phyloP scores from a whole-genome alignment of 1,140 invertebrate species.

The Caenorhabditis briggsae region DNA sequence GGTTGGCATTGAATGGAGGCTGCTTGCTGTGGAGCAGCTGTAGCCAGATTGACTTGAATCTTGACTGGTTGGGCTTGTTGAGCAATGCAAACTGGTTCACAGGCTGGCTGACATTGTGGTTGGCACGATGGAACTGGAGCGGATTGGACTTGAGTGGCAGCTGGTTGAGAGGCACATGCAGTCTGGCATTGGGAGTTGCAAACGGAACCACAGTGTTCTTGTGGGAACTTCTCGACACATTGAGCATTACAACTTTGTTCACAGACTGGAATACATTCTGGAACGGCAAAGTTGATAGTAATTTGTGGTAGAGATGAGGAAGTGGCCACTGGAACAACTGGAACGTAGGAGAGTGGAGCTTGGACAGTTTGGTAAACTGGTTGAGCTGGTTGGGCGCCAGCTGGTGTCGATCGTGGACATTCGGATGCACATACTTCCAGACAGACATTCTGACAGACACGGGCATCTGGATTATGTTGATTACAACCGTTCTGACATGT shows the following conservation, averaged over 20 bases:
- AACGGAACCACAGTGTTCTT: conserved; percentile 56
- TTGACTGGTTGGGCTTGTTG: conserved; percentile 33
- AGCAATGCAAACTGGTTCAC: conserved; percentile 48
- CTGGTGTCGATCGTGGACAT: not conserved
- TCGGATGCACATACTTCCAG: conserved; percentile 42
- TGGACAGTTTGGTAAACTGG: conserved; percentile 45
- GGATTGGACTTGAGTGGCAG: not conserved
- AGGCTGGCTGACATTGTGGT: conserved; percentile 55
- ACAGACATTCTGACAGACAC: conserved; percentile 44
- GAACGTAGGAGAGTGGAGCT: conserved; percentile 35
- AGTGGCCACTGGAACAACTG: conserved; percentile 23
- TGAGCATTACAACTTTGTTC: conserved; percentile 59
- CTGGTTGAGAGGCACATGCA: conserved; percentile 23
- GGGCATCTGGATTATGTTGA: conserved; percentile 35
- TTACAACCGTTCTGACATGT: conserved; percentile 28
- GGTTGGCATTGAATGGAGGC: conserved; percentile 38
- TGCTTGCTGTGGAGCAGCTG: not conserved
- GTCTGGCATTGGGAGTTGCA: conserved; percentile 42
- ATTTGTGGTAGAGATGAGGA: conserved; percentile 37
- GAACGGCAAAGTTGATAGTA: conserved; percentile 58
- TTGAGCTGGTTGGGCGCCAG: not conserved
- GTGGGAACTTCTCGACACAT: conserved; percentile 56
- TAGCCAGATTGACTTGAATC: conserved; percentile 29
- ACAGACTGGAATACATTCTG: conserved; percentile 60
- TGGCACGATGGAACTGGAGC: conserved; percentile 38